phyloP scores from a whole-genome alignment of 2,888 invertebrate species.

The Eupelmus urozonus region DNA sequence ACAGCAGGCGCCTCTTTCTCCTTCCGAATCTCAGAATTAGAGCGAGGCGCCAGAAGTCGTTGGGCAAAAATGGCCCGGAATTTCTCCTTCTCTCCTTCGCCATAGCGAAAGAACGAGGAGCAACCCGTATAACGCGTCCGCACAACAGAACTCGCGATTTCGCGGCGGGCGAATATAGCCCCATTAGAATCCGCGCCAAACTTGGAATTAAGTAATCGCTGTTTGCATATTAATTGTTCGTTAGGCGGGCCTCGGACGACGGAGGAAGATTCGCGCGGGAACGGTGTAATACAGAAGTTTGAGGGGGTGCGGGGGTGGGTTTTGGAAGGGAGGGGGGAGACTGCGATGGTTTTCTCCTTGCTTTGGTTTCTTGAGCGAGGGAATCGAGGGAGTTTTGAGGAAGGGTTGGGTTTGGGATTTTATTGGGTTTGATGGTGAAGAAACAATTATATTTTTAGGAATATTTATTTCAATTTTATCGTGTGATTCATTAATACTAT shows the following conservation, averaged over 20 bases:
- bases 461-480: too few species aligned
- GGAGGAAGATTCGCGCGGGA: slow-evolving; percentile 25
- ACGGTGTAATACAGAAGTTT: slow-evolving; percentile 32
- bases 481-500: too few species aligned
- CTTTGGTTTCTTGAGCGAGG: too few species aligned
- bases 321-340: too few species aligned
- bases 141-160: not conserved
- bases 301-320: not conserved
- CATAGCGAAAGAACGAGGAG: not conserved
- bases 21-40: slow-evolving; percentile 40
- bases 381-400: too few species aligned
- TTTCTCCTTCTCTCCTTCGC: not conserved
- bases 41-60: slow-evolving; percentile 24
- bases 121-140: too few species aligned
- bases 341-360: slow-evolving; percentile 37
- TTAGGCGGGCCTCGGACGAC: slow-evolving; percentile 62
- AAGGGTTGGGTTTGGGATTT: too few species aligned
- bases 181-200: slow-evolving; percentile 70
- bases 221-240: slow-evolving; percentile 77
- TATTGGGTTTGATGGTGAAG: too few species aligned
- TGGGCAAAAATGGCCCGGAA: slow-evolving; percentile 48
- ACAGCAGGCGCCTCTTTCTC: slow-evolving; percentile 8
- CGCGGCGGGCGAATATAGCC: slow-evolving; percentile 62
- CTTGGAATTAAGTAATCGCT: slow-evolving; percentile 75
- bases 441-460: too few species aligned